Percentiles rank a stretch among this genome's conserved stretches.
Conservation (phyloP, 2,113 vertebrate genomes). For the Prunella himalayana region DNA sequence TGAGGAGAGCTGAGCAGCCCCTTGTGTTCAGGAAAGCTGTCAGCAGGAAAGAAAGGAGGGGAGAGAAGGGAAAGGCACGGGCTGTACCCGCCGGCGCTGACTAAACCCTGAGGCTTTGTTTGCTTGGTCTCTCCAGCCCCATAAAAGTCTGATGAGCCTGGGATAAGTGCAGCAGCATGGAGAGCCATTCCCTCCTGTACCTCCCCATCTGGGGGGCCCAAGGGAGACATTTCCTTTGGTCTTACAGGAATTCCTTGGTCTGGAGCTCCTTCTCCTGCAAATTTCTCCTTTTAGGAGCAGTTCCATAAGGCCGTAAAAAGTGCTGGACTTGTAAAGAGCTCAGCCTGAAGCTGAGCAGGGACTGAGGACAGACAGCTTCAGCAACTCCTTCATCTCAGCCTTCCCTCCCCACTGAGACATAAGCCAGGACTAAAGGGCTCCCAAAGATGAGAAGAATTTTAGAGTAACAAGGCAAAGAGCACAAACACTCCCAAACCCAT, state of each 20-base stretch:
- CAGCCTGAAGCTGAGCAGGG: neutral
- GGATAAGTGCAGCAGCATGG: neutral
- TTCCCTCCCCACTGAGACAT: neutral
- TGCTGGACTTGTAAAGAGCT: neutral
- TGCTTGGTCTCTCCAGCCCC: neutral
- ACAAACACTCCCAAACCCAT: neutral
- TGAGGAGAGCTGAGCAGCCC: neutral
- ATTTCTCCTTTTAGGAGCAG: neutral
- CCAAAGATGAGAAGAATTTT: neutral
- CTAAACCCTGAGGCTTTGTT: slow-evolving; percentile 14
- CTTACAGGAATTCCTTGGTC: neutral
- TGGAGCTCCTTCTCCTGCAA: neutral
- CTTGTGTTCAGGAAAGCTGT: neutral
- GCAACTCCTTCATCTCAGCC: rapidly evolving
- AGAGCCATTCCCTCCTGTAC: neutral
- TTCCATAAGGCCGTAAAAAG: neutral
- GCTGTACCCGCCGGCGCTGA: neutral
- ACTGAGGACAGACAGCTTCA: neutral
- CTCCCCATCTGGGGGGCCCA: neutral
- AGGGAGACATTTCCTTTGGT: neutral
- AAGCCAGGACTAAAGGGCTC: neutral
- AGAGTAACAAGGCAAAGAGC: rapidly evolving
- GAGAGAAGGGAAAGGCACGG: neutral
- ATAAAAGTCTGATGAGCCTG: slow-evolving; percentile 29
- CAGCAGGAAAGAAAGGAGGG: neutral